Percentiles rank a stretch among this genome's conserved stretches.
Evolutionary conservation across 2,113 vertebrate genomes (phyloP).

Genomic region (Hydrochoerus hydrochaeris): DNA sequence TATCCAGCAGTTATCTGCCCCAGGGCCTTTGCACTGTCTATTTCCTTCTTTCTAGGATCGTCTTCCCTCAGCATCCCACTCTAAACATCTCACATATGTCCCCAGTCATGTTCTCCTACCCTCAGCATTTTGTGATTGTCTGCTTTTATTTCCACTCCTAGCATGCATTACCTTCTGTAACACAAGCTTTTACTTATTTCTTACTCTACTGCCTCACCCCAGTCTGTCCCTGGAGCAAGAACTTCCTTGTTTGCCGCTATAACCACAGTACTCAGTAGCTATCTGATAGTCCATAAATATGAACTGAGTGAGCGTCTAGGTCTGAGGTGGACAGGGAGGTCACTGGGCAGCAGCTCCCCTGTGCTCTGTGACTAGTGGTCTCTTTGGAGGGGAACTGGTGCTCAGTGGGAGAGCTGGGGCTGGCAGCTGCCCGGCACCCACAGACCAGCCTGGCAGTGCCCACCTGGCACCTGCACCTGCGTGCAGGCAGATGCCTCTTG

Average conservation of each 20-base stretch:
- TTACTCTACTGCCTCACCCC: accelerated
- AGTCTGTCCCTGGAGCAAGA: accelerated
- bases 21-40: not conserved
- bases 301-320: accelerated
- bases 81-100: not conserved
- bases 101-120: not conserved
- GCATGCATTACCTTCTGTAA: not conserved
- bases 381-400: not conserved
- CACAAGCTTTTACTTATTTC: accelerated
- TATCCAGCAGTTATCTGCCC: accelerated
- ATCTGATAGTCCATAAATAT: accelerated
- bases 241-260: accelerated
- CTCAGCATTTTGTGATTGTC: not conserved
- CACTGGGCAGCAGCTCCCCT: accelerated
- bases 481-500: not conserved
- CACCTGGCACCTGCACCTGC: not conserved
- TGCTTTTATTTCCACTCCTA: not conserved
- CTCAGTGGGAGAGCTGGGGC: not conserved
- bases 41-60: not conserved
- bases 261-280: accelerated
- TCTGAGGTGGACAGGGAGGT: not conserved
- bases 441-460: not conserved
- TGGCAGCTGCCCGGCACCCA: accelerated
- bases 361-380: accelerated
- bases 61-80: not conserved